phyloP scores from a whole-genome alignment of 1,140 invertebrate species.

The Proales similis region DNA sequence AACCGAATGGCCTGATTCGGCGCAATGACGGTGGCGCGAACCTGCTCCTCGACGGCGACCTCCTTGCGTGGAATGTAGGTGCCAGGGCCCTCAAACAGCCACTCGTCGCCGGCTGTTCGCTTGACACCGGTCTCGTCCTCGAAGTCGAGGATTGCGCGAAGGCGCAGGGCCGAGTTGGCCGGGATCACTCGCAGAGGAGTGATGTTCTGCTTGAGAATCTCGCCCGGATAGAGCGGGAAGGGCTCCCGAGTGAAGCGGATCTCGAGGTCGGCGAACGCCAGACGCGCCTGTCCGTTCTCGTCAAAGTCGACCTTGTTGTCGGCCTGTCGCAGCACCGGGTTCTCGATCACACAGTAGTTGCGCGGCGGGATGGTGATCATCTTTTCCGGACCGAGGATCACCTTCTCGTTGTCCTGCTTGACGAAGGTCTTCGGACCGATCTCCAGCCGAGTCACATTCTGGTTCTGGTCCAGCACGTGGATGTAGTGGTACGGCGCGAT shows the following conservation, averaged over 20 bases:
- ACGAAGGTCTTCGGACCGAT: slow-evolving; percentile 57
- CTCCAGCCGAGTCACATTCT: slow-evolving; percentile 55
- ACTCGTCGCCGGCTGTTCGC: slow-evolving; percentile 34
- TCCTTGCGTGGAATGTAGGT: slow-evolving; percentile 51
- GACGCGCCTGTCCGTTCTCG: slow-evolving; percentile 50
- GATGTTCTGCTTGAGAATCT: slow-evolving; percentile 41
- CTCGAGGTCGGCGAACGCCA: slow-evolving; percentile 55
- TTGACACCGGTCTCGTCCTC: slow-evolving; percentile 17
- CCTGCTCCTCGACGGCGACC: slow-evolving; percentile 52
- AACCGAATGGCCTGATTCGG: slow-evolving; percentile 55
- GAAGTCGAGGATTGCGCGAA: slow-evolving; percentile 37
- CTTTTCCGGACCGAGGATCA: slow-evolving; percentile 51
- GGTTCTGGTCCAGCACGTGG: slow-evolving; percentile 57
- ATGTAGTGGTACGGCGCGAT: slow-evolving; percentile 56
- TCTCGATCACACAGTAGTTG: slow-evolving; percentile 51
- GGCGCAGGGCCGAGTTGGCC: slow-evolving; percentile 21
- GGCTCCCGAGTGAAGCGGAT: slow-evolving; percentile 55
- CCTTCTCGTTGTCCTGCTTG: slow-evolving; percentile 56
- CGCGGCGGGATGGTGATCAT: slow-evolving; percentile 42
- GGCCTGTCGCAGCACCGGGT: slow-evolving; percentile 51
- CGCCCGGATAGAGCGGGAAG: slow-evolving; percentile 58
- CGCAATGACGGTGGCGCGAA: slow-evolving; percentile 52
- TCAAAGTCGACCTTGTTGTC: slow-evolving; percentile 50
- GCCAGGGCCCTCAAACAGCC: slow-evolving; percentile 37
- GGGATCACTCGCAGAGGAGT: slow-evolving; percentile 25